phyloP scores from a whole-genome alignment of 2,888 invertebrate species.

The Nebria brevicollis region DNA sequence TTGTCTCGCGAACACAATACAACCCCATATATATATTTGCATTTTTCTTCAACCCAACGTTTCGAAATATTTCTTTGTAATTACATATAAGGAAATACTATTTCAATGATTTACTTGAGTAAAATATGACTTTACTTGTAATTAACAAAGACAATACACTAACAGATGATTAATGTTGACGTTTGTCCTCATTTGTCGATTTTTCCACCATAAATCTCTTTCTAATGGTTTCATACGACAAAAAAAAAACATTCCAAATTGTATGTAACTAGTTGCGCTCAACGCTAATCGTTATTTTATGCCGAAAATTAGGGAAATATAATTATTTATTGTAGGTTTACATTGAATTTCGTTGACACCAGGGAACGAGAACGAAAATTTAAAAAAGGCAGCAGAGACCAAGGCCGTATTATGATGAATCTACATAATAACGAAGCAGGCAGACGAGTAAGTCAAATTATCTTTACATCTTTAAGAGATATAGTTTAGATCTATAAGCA shows the following conservation, averaged over 20 bases:
- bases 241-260: no score
- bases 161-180: no score
- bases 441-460: slow-evolving; percentile 77
- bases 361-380: slow-evolving; percentile 88
- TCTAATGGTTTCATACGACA: no score
- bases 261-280: no score
- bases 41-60: no score
- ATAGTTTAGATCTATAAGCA: neutral
- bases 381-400: slow-evolving; percentile 83
- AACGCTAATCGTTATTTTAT: no score
- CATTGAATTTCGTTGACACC: slow-evolving; percentile 93
- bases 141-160: neutral
- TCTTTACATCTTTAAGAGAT: no score
- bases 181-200: no score
- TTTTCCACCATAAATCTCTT: no score
- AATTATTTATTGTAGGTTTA: slow-evolving; percentile 73
- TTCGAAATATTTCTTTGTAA: no score
- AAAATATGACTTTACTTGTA: neutral
- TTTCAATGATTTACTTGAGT: neutral
- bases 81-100: neutral
- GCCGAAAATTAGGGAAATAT: no score
- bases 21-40: neutral
- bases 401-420: slow-evolving; percentile 93
- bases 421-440: slow-evolving; percentile 99
- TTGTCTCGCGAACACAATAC: slow-evolving; percentile 23